Percentiles rank a stretch among this genome's conserved stretches.
These are phyloP conservation scores for Oscarella lobularis DNA, from an alignment of 37 sponge, comb jelly and placozoan genomes.

Conservation along the genomic window DNA sequence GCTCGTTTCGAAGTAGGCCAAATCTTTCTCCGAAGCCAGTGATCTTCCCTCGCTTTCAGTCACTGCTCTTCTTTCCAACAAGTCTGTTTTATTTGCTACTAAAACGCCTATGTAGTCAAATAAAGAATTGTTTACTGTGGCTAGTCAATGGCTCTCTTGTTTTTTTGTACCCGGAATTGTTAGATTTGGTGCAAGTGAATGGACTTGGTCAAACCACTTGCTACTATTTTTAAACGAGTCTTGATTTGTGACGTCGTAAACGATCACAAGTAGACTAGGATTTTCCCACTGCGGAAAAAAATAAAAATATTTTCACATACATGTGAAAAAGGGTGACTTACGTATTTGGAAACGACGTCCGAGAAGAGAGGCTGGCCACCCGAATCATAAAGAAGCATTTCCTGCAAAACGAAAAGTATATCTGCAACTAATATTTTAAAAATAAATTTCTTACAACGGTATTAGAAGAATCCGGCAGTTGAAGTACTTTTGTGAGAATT, in stretches of 20 bases:
- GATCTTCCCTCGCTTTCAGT: background rate
- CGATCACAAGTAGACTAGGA: background rate
- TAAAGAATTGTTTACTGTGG: background rate
- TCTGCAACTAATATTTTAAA: too few species aligned
- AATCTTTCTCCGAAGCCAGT: background rate
- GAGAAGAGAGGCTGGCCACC: background rate
- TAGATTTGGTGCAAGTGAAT: background rate
- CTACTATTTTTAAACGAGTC: background rate
- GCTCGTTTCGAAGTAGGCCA: background rate
- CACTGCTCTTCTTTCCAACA: background rate
- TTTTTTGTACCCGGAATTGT: background rate
- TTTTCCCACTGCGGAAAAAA: background rate
- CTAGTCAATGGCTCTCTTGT: background rate
- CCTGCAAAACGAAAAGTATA: too few species aligned
- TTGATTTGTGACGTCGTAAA: background rate
- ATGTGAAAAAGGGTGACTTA: background rate
- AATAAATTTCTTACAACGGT: background rate
- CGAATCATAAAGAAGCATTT: background rate
- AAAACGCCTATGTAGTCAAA: background rate
- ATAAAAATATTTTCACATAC: background rate
- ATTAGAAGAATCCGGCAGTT: background rate
- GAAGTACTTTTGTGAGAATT: background rate
- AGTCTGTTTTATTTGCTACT: background rate
- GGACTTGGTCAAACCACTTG: background rate
- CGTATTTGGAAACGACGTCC: background rate